Evolutionary conservation across 2,888 invertebrate species (phyloP), one percentile per base, ranked within the genome.

Genomic region (Apotomis capreana): DNA sequence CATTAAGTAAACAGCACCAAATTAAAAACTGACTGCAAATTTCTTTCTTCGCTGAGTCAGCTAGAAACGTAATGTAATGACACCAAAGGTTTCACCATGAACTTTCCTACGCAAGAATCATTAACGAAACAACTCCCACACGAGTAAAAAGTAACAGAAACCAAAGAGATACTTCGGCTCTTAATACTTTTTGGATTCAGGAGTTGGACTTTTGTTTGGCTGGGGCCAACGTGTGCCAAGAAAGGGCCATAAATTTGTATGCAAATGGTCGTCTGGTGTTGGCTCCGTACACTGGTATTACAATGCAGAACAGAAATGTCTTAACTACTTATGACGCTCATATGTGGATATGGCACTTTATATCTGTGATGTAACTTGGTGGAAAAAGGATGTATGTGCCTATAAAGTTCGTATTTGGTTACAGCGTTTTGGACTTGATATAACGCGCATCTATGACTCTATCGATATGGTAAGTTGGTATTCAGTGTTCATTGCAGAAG

Each of bases 241-340:
- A 58, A 67, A 67, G 49, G 49, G 49, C 46, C 65, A 46, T 67
- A 57, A 67, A 67, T 67, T 58, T 58, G 65, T 67, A 67, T 67
- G 65, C 57, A 58, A 67, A 67, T 67, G 49, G 57, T 15, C 46
- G 57, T 26, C 57, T 57, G 46, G 65, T 49, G 46, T 46, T 12
- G 46, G 57, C 46, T 12, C 57, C 49, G 9, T 10, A 49, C 49
- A 9, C 49, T 49, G 49, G 9, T 44, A 10, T 49, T 49, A 10
- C 3, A 49, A 49, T 10, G 3, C 49, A 3, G 10, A 49, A 49
- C 9, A 8, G 49, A 10, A 49, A 49, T 8, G 49, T 3, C 8
- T 6, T 49, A 49, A 49, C 8, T 49, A 9, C 49, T 8, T 8
- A 49, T 49, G 49, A 49, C 1, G 9, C 10, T 49, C 49, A 9